These are phyloP conservation scores for Drosophila teissieri DNA, from an alignment of 1,140 invertebrate species.

Conservation along the genomic window DNA sequence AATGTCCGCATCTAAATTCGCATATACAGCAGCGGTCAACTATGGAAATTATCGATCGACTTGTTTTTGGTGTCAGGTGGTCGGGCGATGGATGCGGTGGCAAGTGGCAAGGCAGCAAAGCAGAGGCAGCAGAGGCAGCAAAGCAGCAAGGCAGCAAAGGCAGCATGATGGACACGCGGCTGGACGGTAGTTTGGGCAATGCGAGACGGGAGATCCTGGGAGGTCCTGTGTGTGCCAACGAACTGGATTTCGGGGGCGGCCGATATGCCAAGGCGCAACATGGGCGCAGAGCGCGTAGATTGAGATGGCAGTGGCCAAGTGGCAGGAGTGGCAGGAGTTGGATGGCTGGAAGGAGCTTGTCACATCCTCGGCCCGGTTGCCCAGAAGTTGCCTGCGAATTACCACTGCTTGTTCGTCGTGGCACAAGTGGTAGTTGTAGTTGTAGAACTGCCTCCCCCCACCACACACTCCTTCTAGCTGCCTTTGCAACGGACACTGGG, in stretches of 20 bases:
- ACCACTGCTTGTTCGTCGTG: constrained; percentile 66
- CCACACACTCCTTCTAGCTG: not conserved
- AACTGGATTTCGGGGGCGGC: constrained; percentile 67
- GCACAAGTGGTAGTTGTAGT: constrained; percentile 2
- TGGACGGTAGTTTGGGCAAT: constrained; percentile 43
- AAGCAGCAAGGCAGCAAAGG: constrained; percentile 43
- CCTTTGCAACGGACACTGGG: constrained; percentile 31
- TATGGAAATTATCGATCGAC: constrained; percentile 84
- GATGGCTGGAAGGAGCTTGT: constrained; percentile 44
- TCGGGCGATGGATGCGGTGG: constrained; percentile 77
- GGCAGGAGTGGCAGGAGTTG: constrained; percentile 10
- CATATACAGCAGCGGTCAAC: constrained; percentile 84
- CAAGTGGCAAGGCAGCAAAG: constrained; percentile 43
- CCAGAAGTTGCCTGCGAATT: constrained; percentile 79
- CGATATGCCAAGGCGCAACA: constrained; percentile 71
- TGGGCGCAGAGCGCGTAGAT: constrained; percentile 45
- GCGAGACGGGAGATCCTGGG: constrained; percentile 14
- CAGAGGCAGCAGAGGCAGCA: constrained; percentile 47
- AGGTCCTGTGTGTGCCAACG: constrained; percentile 48
- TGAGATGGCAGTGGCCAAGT: constrained; percentile 24
- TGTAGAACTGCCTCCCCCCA: constrained; percentile 2
- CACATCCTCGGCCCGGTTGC: constrained; percentile 33
- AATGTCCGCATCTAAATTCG: constrained; percentile 84
- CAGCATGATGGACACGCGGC: constrained; percentile 78
- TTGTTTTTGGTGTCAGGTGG: constrained; percentile 84